Percentiles rank a stretch among this genome's conserved stretches.
Conservation (phyloP, 2,113 vertebrate species). For the Dunckerocampus dactyliophorus region DNA sequence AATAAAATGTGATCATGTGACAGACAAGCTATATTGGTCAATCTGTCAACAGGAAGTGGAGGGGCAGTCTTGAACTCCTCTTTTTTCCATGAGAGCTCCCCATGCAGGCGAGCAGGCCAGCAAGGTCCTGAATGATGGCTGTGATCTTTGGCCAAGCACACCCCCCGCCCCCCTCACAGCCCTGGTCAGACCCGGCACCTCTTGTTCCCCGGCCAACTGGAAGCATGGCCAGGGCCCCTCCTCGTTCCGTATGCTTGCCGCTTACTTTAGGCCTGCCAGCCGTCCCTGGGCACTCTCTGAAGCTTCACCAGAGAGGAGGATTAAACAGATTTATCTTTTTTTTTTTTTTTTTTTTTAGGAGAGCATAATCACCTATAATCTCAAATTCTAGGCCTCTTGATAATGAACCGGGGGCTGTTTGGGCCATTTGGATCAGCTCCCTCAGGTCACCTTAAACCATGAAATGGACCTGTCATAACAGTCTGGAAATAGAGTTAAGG, state of each 20-base stretch:
- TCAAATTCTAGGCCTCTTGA: conserved; percentile 73
- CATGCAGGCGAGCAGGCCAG: conserved; percentile 54
- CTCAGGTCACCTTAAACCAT: conserved; percentile 47
- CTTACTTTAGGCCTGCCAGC: conserved; percentile 71
- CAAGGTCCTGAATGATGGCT: conserved; percentile 71
- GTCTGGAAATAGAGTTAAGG: conserved; percentile 28
- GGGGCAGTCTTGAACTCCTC: conserved; percentile 69
- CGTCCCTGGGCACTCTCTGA: conserved; percentile 66
- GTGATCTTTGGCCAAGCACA: conserved; percentile 76
- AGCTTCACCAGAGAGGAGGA: conserved; percentile 68
- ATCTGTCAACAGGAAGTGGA: conserved; percentile 37
- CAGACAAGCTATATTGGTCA: too few species aligned
- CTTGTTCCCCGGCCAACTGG: conserved; percentile 74
- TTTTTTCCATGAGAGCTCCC: conserved; percentile 56
- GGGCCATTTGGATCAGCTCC: conserved; percentile 50
- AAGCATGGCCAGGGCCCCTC: conserved; percentile 67
- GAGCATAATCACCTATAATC: conserved; percentile 75
- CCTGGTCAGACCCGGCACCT: conserved; percentile 70
- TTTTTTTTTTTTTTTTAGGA: conserved; percentile 52
- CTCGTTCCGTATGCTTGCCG: conserved; percentile 74
- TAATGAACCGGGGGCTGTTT: conserved; percentile 61
- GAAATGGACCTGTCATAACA: conserved; percentile 35
- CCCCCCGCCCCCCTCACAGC: conserved; percentile 68
- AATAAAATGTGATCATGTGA: conserved; percentile 15
- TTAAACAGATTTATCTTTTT: conserved; percentile 69